Percentiles rank a stretch among this genome's conserved stretches.
phyloP scores from a whole-genome alignment of 2,888 invertebrate genomes.

The Thelaira solivaga region DNA sequence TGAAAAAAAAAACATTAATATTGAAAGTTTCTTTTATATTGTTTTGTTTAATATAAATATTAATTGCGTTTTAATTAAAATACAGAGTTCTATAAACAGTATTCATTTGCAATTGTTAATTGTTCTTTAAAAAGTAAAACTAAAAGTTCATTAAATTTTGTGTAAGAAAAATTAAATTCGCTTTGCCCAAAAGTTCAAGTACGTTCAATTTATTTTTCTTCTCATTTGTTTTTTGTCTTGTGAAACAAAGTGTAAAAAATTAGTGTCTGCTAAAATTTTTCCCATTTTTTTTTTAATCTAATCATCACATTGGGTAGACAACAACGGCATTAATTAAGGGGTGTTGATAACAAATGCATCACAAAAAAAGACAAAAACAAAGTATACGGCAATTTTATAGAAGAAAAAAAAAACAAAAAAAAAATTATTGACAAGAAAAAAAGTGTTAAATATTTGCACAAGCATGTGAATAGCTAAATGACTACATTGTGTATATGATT shows the following conservation, averaged over 20 bases:
- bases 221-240: neutral
- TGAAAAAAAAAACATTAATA: conserved; percentile 26
- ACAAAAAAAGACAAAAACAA: conserved; percentile 1
- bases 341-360: conserved; percentile 10
- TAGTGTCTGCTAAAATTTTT: conserved; percentile 11
- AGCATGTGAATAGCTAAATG: neutral
- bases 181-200: conserved; percentile 57
- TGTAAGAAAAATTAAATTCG: conserved; percentile 19
- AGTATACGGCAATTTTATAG: conserved; percentile 1
- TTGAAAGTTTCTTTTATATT: conserved; percentile 40
- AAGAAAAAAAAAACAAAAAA: neutral
- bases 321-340: conserved; percentile 16
- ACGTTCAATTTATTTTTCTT: conserved; percentile 39
- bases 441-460: conserved; percentile 33
- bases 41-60: conserved; percentile 24
- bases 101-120: conserved; percentile 2
- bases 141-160: neutral
- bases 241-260: conserved; percentile 22
- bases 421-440: conserved; percentile 25
- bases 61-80: conserved; percentile 50
- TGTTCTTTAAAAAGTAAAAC: neutral
- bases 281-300: conserved; percentile 5
- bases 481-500: neutral
- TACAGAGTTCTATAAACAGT: neutral
- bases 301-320: conserved; percentile 19